Base-by-base conservation (phyloP, 2,797 vertebrate species). In the Pantherophis alleghaniensis region DNA sequence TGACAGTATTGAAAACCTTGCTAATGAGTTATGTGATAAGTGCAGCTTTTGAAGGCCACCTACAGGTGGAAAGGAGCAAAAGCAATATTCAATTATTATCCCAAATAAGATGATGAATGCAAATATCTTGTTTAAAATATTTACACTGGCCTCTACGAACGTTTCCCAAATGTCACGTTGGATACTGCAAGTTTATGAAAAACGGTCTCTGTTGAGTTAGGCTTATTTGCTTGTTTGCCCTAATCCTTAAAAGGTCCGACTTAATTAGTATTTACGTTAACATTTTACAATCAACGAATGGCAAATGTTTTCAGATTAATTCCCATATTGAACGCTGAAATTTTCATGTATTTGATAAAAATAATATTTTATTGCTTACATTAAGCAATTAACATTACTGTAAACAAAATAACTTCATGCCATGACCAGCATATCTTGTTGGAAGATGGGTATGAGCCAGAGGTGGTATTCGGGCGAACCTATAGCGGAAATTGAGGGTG, bases 1-100 rank as follows among this genome's bases (percentile, higher is more conserved):
- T 97, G 97, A 97, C 98, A 97, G 98, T 97, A 97, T 96, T 96
- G 97, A 97, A 97, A 98, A 97, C 96, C 96, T 95, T 97, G 93
- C 96, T 97, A 97, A 98, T 97, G 97, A 98, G 96, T 97, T 95
- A 96, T 94, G 97, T 97, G 96, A 95, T 97, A 97, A 97, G 95
- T 95, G 93, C 92, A 98, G 98, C 95, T 97, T 98, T 93, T 97
- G 97, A 97, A 98, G 98, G 98, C 98, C 98, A 98, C 97, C 98
- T 98, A 97, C 97, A 98, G 98, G 98, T 96, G 94, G 96, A 95
- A 97, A 95, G 95, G 92, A 94, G 97, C 96, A 97, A 97, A 94
- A 96, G 95, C 97, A 93, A 94, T 88, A 95, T 26, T 22, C 94
- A 95, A 51, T 88, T 94, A 95, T 92, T 95, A 88, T 94, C 83